Conservation (phyloP, 2,888 invertebrate species). For the Leptinotarsa haldemani region DNA sequence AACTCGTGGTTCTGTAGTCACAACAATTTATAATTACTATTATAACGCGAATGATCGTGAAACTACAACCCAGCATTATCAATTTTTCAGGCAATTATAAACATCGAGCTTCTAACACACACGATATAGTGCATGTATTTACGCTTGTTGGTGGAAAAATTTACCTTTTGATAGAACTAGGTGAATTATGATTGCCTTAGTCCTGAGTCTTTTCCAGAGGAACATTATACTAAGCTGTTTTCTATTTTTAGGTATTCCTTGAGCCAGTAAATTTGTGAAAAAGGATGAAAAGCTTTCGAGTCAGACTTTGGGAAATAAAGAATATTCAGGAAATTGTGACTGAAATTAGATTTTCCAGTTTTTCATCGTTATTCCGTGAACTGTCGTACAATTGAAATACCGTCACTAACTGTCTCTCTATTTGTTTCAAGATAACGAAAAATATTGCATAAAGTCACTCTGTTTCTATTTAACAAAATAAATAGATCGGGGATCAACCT, state of each 20-base stretch:
- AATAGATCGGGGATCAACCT: too few relatives aligned
- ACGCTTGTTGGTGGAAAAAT: background rate
- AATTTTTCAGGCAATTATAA: slow-evolving; percentile 31
- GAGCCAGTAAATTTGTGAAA: background rate
- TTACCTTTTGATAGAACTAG: background rate
- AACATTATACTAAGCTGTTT: background rate
- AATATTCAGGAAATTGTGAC: too few relatives aligned
- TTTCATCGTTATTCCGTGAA: too few relatives aligned
- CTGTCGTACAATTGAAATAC: too few relatives aligned
- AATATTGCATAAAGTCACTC: too few relatives aligned
- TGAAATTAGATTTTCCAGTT: too few relatives aligned
- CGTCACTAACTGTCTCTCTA: too few relatives aligned
- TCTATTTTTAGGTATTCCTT: background rate
- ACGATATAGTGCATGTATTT: slow-evolving; percentile 21
- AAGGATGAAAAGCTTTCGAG: too few relatives aligned
- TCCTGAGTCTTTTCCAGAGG: background rate
- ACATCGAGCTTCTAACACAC: slow-evolving; percentile 16
- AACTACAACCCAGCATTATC: slow-evolving; percentile 23
- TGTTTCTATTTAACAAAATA: too few relatives aligned
- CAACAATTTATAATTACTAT: slow-evolving; percentile 18
- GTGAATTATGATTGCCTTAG: background rate
- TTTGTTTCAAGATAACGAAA: too few relatives aligned
- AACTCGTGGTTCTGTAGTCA: slow-evolving; percentile 24
- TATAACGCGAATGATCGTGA: slow-evolving; percentile 23
- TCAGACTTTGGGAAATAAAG: too few relatives aligned